Evolutionary conservation across 2,113 vertebrate genomes (phyloP).

Genomic region (Mesembrinibis cayennensis): DNA sequence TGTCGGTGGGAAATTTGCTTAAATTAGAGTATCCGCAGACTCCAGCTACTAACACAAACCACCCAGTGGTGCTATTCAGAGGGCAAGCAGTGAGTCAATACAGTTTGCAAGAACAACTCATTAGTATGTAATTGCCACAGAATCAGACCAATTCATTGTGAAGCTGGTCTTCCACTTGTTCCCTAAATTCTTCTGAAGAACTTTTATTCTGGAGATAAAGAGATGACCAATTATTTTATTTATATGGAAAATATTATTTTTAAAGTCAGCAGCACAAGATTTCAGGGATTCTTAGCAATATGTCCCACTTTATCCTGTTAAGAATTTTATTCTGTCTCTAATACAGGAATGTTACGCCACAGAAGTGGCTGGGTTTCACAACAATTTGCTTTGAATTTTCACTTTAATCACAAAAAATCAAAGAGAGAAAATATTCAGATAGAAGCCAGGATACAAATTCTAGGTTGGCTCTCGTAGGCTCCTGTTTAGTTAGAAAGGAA

Average conservation of each 20-base stretch:
- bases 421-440: not conserved
- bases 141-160: not conserved
- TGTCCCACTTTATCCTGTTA: not conserved
- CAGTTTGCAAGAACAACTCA: not conserved
- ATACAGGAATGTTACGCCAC: not conserved
- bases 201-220: not conserved
- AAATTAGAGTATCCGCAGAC: not conserved
- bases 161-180: not conserved
- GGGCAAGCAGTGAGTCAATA: not conserved
- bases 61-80: not conserved
- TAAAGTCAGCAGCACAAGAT: constrained; percentile 11
- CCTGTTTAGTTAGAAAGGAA: constrained; percentile 17
- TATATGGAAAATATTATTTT: not conserved
- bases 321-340: not conserved
- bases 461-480: not conserved
- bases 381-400: not conserved
- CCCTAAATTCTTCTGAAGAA: not conserved
- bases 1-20: not conserved
- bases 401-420: not conserved
- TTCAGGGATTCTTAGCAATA: not conserved
- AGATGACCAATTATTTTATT: not conserved
- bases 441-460: not conserved
- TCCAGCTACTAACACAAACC: not conserved
- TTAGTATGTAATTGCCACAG: not conserved
- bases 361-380: not conserved